A percentile compares a stretch with the other conserved stretches of the same genome.
Evolutionary conservation across 2,113 vertebrate genomes (phyloP).

Genomic region (Loxodonta africana): DNA sequence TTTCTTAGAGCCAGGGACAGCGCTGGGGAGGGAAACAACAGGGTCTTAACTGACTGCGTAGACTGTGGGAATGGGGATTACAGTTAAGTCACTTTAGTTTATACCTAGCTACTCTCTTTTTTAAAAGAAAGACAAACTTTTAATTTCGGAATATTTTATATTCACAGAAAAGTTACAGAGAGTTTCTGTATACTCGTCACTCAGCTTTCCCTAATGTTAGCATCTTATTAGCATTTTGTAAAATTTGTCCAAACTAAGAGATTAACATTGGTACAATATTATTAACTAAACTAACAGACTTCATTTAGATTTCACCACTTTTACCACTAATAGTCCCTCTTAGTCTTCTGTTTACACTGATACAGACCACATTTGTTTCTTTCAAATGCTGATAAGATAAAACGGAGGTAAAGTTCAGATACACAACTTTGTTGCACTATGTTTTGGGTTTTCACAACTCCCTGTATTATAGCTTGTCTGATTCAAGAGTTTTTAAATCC

Average conservation of each 20-base stretch:
- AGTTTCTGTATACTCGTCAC: not conserved
- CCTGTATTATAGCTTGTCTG: not conserved
- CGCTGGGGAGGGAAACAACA: not conserved
- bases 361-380: not conserved
- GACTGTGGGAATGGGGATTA: not conserved
- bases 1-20: not conserved
- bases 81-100: conserved; percentile 26
- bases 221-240: not conserved
- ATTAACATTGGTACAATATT: not conserved
- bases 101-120: not conserved
- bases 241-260: not conserved
- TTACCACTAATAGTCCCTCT: not conserved
- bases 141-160: not conserved
- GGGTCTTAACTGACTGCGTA: not conserved
- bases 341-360: not conserved
- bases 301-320: not conserved
- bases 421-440: not conserved
- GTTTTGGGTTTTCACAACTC: not conserved
- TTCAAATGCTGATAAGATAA: not conserved
- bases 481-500: not conserved
- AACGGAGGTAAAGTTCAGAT: too few species aligned
- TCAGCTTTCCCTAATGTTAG: not conserved
- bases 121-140: not conserved
- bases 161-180: not conserved
- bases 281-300: not conserved